Evolutionary conservation across 2,797 vertebrate species (phyloP), one percentile per base, ranked within the genome.

Genomic region (Coregonus sp.): DNA sequence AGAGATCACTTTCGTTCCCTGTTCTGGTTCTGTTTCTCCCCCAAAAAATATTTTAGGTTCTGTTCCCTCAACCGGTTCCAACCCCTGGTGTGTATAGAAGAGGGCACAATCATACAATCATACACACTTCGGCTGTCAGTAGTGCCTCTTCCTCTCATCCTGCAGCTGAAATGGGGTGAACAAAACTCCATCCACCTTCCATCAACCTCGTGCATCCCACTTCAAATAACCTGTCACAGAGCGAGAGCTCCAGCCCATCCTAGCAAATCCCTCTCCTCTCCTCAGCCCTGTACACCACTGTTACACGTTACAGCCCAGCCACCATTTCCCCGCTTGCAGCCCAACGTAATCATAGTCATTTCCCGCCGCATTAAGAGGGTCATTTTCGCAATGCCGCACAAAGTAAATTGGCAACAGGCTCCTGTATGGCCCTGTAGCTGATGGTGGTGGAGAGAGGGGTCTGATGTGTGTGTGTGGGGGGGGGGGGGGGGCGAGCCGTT

Each of bases 301-400:
- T 59, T 54, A 2, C 70, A 66, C 75, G 12, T 80, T 70, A 70
- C 80, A 67, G 76, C 59, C 15, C 40, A 9, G 31, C 66, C 4
- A 25, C 40, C n/a, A 25, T 25, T 4, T 1, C 25, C 63, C 63
- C 40, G 25, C 63, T 29, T 2, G 11, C 63, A 29, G 25, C 63
- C 63, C 40, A 83, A 86, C 81, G 78, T 74, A 93, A 94, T 94
- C 91, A 92, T 82, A 90, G 89, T 92, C 52, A 94, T 93, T 94
- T 92, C 81, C 84, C 85, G 71, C 77, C 88, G 18, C 18, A 92
- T 47, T 47, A 47, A 47, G 40, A 47, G 40, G 40, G 40, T 47
- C 40, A 47, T 90, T 85, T 90, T 88, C 80, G 71, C 77, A 70
- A 65, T n/a, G 50, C 68, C 69, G 73, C 63, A 71, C 70, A 76